A percentile compares a stretch with the other conserved stretches of the same genome.
These are phyloP conservation scores for Percopsis transmontana DNA, from an alignment of 2,113 vertebrate species.

Conservation along the genomic window DNA sequence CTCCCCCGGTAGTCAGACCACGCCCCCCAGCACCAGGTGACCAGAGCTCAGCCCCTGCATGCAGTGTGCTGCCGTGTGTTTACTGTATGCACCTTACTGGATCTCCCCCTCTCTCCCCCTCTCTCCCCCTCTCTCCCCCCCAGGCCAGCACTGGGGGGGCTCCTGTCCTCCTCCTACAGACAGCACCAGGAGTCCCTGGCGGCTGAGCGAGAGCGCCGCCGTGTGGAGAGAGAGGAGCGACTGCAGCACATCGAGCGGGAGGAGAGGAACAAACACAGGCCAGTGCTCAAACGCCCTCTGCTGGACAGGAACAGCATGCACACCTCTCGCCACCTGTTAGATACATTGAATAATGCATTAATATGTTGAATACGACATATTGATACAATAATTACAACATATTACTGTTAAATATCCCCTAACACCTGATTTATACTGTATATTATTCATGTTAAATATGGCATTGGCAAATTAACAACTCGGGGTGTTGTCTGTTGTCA, in stretches of 20 bases:
- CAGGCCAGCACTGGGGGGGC: conserved; percentile 86
- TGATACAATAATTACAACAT: too few species aligned
- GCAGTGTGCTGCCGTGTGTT: background rate
- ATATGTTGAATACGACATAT: too few species aligned
- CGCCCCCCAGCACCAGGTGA: conserved; percentile 67
- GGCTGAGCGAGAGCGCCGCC: conserved; percentile 90
- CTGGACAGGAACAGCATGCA: background rate
- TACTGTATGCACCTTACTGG: background rate
- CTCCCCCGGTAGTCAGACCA: conserved; percentile 44
- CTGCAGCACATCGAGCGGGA: conserved; percentile 93
- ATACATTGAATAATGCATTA: background rate
- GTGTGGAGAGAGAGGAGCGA: conserved; percentile 92
- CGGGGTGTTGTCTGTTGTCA: too few species aligned
- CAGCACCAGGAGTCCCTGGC: conserved; percentile 96
- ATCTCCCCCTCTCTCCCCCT: background rate
- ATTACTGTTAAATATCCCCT: too few species aligned
- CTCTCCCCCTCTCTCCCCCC: background rate
- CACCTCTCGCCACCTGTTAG: background rate
- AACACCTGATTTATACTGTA: too few species aligned
- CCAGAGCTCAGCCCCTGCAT: background rate
- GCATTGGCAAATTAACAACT: too few species aligned
- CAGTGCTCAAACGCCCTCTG: conserved; percentile 18
- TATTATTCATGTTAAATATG: too few species aligned
- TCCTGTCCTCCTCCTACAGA: conserved; percentile 92
- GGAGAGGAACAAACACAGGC: conserved; percentile 97